Evolutionary conservation across 1,140 invertebrate species (phyloP).

Genomic region (Drosophila persimilis): DNA sequence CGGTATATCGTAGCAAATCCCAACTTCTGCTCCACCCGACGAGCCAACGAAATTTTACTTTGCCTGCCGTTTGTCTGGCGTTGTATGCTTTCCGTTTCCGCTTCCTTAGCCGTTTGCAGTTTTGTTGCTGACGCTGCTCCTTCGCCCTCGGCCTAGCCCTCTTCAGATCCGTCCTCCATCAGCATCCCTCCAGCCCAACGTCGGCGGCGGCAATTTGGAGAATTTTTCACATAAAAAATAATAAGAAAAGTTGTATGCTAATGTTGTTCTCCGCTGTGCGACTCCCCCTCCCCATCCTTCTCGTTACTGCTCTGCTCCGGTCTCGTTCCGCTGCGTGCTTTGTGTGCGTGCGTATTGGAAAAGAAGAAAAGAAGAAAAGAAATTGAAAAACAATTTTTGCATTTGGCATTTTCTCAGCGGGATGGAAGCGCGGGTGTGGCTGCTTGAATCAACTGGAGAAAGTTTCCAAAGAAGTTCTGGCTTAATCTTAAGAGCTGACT

Average conservation of each 20-base stretch:
- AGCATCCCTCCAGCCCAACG: conserved; percentile 30
- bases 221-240: conserved; percentile 82
- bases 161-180: conserved; percentile 3
- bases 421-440: conserved; percentile 2
- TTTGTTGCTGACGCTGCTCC: conserved; percentile 55
- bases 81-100: conserved; percentile 80
- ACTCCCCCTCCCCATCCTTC: conserved; percentile 2
- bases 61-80: conserved; percentile 70
- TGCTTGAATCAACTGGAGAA: conserved; percentile 4
- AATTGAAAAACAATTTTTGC: conserved; percentile 80
- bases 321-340: conserved; percentile 47
- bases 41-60: conserved; percentile 44
- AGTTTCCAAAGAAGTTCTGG: conserved; percentile 37
- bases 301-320: too few relatives aligned
- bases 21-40: conserved; percentile 17
- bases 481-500: conserved; percentile 42
- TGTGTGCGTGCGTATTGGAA: conserved; percentile 56
- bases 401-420: conserved; percentile 71
- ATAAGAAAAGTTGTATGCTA: conserved; percentile 82
- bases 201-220: conserved; percentile 52
- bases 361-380: conserved; percentile 73
- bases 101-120: conserved; percentile 77
- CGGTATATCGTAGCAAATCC: too few relatives aligned
- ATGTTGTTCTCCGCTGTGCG: conserved; percentile 56
- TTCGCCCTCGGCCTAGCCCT: not conserved